Evolutionary conservation across 2,888 invertebrate species (phyloP), one percentile per base, ranked within the genome.

Genomic region (Epistrophe grossulariae): DNA sequence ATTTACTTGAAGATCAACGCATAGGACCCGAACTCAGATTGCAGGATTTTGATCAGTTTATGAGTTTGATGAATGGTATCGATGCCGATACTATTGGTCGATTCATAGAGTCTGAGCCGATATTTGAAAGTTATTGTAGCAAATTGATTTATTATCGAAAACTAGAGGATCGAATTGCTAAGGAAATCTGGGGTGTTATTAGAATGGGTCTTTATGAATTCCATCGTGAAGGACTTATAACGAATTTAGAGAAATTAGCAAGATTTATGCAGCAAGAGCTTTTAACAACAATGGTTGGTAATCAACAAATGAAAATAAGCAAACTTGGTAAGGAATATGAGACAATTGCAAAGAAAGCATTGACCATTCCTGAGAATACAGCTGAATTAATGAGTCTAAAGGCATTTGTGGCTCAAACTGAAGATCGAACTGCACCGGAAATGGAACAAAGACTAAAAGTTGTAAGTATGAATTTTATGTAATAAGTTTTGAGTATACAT

Each of bases 291-390:
- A 97, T 98, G 95, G 95, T 96, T 1, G 93, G 94, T 28, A 96
- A 97, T 91, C 98, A 98, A 91, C 97, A 98, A 91, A 93, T 93
- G 11, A 95, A 95, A 90, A 96, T 97, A 85, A 96, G 95, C 92
- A 94, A 94, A 96, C 96, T 98, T 76, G 97, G 96, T 81, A 96
- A 97, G 72, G 97, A 98, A 90, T 99, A 98, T 92, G 95, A 97
- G 89, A 92, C 92, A 17, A 98, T 98, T 84, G 95, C 97, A 0
- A 96, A 96, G 88, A 96, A 95, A 88, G 95, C 98, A 0, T 92
- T 98, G 50, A 96, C 96, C 0, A 94, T 96, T 0, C 99, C 99
- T 0, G 94, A 94, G 10, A 96, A 97, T 91, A 99, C 99, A 0
- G 96, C 96, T 0, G 96, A 97, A 88, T 92, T 99, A 64, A 97